phyloP scores from a whole-genome alignment of 2,888 invertebrate species.

The Crocallis elinguaria region DNA sequence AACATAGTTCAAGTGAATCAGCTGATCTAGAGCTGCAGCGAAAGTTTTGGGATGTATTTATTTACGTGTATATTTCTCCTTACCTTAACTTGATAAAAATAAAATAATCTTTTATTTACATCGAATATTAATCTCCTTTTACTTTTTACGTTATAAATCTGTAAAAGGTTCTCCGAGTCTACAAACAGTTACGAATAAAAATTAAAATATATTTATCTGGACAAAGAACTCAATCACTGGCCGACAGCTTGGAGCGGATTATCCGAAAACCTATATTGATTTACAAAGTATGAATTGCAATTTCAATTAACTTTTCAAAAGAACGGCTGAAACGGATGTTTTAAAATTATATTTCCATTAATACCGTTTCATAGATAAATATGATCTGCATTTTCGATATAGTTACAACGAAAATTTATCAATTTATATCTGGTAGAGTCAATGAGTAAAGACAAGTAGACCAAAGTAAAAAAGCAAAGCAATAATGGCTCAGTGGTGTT shows the following conservation, averaged over 20 bases:
- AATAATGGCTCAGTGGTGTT: too few relatives aligned
- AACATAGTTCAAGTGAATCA: too few relatives aligned
- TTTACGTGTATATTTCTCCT: too few relatives aligned
- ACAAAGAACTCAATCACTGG: constrained; percentile 33
- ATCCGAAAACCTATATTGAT: constrained; percentile 35
- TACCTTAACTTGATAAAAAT: too few relatives aligned
- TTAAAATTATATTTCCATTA: constrained; percentile 5
- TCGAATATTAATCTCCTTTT: neutral
- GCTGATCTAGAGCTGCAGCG: too few relatives aligned
- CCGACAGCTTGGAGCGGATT: constrained; percentile 30
- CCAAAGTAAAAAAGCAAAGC: too few relatives aligned
- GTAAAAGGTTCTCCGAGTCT: constrained; percentile 5
- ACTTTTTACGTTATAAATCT: constrained; percentile 1
- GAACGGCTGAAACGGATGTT: constrained; percentile 11
- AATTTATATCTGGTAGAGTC: too few relatives aligned
- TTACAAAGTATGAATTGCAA: constrained; percentile 37
- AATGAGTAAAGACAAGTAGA: too few relatives aligned
- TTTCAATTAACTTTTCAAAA: constrained; percentile 39
- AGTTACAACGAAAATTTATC: too few relatives aligned
- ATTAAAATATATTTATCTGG: constrained; percentile 23
- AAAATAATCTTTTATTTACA: neutral
- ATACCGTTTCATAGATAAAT: too few relatives aligned
- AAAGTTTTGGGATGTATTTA: too few relatives aligned
- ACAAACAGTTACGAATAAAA: constrained; percentile 9
- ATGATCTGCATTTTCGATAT: neutral